These are phyloP conservation scores for Sapajus apella DNA, from an alignment of 2,113 vertebrate genomes.

Conservation along the genomic window DNA sequence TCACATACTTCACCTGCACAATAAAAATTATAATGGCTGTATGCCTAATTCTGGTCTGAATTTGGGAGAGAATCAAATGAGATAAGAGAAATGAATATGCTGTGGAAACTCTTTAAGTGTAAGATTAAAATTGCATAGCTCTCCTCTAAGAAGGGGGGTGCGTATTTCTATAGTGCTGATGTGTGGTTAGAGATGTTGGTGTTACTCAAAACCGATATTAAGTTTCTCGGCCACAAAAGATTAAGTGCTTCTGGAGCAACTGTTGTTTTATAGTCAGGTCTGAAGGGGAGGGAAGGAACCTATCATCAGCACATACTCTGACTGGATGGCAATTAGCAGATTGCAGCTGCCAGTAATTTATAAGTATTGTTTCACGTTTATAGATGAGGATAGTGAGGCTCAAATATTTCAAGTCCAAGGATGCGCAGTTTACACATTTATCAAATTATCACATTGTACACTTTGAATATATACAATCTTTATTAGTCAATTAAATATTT, in stretches of 20 bases:
- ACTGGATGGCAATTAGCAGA: not conserved
- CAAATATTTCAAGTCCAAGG: constrained; percentile 14
- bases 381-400: not conserved
- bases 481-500: not conserved
- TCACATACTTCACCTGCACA: not conserved
- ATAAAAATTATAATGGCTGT: not conserved
- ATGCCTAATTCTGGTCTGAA: not conserved
- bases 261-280: not conserved
- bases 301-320: not conserved
- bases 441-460: not conserved
- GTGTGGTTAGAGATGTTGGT: not conserved
- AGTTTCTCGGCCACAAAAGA: not conserved
- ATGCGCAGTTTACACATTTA: not conserved
- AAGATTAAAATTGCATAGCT: not conserved
- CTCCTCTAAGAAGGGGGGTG: not conserved
- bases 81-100: not conserved
- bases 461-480: not conserved
- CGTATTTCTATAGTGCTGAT: not conserved
- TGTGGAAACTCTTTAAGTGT: constrained; percentile 2
- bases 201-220: not conserved
- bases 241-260: not conserved
- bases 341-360: not conserved
- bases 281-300: not conserved
- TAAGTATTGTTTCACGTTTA: constrained; percentile 4
- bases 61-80: not conserved